These are phyloP conservation scores for Brachyhypopomus occidentalis DNA, from an alignment of 2,113 vertebrate species.

Conservation along the genomic window DNA sequence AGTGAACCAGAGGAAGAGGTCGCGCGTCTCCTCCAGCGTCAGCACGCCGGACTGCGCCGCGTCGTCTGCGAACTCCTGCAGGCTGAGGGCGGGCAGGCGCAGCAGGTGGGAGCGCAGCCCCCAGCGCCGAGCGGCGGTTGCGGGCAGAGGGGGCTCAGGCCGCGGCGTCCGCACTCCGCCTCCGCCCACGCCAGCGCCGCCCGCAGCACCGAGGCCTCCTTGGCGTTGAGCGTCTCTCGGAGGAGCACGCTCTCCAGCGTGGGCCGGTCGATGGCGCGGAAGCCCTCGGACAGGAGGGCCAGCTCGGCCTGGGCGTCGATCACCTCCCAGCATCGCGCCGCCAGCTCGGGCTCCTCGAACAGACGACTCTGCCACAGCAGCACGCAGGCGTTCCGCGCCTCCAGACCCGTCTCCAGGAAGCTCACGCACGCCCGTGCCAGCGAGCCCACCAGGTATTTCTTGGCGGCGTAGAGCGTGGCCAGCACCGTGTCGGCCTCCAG, in stretches of 20 bases:
- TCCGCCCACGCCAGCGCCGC: slow-evolving; percentile 89
- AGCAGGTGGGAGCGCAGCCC: slow-evolving; percentile 89
- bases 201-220: slow-evolving; percentile 90
- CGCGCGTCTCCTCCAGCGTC: slow-evolving; percentile 93
- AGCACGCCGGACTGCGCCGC: slow-evolving; percentile 91
- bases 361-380: slow-evolving; percentile 96
- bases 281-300: slow-evolving; percentile 89
- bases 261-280: slow-evolving; percentile 90
- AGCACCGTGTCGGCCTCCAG: slow-evolving; percentile 95
- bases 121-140: slow-evolving; percentile 85
- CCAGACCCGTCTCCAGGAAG: slow-evolving; percentile 95
- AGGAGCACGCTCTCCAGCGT: slow-evolving; percentile 90
- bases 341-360: slow-evolving; percentile 94
- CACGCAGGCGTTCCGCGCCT: slow-evolving; percentile 93
- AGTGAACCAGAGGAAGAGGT: slow-evolving; percentile 95
- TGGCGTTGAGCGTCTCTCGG: slow-evolving; percentile 90
- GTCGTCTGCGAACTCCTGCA: slow-evolving; percentile 94
- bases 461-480: slow-evolving; percentile 93
- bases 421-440: slow-evolving; percentile 92
- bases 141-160: slow-evolving; percentile 72
- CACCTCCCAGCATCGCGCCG: slow-evolving; percentile 96
- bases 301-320: slow-evolving; percentile 97
- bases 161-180: slow-evolving; percentile 88
- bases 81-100: slow-evolving; percentile 89
- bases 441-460: slow-evolving; percentile 95